Conservation (phyloP, 1,140 invertebrate genomes). For the Apolygus lucorum region DNA sequence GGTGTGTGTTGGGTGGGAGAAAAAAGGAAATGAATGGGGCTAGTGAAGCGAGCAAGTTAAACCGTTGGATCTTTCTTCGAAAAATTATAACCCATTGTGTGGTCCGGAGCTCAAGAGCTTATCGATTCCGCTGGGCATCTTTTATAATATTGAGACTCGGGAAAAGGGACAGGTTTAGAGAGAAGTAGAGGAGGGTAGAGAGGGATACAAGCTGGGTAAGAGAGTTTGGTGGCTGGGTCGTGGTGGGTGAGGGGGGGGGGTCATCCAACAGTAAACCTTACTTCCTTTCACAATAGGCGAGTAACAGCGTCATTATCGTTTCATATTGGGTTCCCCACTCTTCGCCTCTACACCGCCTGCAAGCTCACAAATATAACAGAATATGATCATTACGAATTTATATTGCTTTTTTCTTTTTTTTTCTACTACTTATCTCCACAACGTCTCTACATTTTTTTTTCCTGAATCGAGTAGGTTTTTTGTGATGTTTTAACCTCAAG, state of each 20-base stretch:
- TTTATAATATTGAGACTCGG: slow-evolving; percentile 6
- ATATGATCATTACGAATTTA: slow-evolving; percentile 13
- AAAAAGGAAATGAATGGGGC: not conserved
- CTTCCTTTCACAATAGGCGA: slow-evolving; percentile 12
- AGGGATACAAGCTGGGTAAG: not conserved
- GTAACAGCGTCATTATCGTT: slow-evolving; percentile 13
- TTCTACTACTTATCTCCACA: not conserved
- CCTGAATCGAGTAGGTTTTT: no score
- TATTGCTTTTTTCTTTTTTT: slow-evolving; percentile 1
- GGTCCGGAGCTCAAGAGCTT: slow-evolving; percentile 1
- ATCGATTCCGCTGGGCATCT: slow-evolving; percentile 7
- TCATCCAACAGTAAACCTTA: not conserved
- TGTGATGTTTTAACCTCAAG: no score
- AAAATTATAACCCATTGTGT: slow-evolving; percentile 12
- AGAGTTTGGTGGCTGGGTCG: not conserved
- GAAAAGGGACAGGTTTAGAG: slow-evolving; percentile 5
- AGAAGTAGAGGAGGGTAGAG: not conserved
- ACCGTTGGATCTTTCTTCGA: not conserved
- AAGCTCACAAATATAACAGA: slow-evolving; percentile 11
- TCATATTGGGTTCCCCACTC: not conserved
- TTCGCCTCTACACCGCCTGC: not conserved
- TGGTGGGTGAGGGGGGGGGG: not conserved
- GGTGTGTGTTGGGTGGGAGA: no score
- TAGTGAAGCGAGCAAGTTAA: slow-evolving; percentile 1
- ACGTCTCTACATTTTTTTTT: no score